Percentiles rank a stretch among this genome's conserved stretches.
phyloP scores from a whole-genome alignment of 2,113 vertebrate species.

The Phocoena sinus region DNA sequence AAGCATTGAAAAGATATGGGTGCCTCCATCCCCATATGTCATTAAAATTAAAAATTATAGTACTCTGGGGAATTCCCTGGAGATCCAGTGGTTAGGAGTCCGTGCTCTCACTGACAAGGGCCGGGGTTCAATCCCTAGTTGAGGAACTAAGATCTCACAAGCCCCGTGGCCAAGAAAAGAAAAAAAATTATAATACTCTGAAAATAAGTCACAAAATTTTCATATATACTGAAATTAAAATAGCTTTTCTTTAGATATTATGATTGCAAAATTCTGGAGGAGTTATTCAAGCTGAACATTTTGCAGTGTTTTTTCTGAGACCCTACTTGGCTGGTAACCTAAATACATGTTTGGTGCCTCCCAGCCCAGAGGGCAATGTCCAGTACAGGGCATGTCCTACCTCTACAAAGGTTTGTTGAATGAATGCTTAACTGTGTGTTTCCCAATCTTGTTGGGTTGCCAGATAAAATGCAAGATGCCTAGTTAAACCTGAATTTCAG shows the following conservation, averaged over 20 bases:
- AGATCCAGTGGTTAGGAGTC: not conserved
- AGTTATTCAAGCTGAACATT: not conserved
- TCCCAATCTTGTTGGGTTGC: not conserved
- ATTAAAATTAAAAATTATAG: conserved; percentile 26
- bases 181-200: not conserved
- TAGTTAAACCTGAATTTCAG: conserved; percentile 20
- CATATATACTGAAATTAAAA: conserved; percentile 29
- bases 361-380: not conserved
- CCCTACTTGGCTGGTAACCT: not conserved
- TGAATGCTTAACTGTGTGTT: not conserved
- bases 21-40: not conserved
- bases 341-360: not conserved
- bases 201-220: conserved; percentile 34
- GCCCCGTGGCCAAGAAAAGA: not conserved
- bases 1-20: not conserved
- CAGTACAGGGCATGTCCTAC: not conserved
- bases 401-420: not conserved
- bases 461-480: not conserved
- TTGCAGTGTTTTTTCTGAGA: not conserved
- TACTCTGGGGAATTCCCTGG: not conserved
- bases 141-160: not conserved
- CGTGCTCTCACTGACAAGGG: too few relatives aligned
- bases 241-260: not conserved
- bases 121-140: not conserved
- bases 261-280: not conserved